Percentiles rank a stretch among this genome's conserved stretches.
Conservation (phyloP, 2,797 vertebrate species). For the Harpagifer antarcticus region DNA sequence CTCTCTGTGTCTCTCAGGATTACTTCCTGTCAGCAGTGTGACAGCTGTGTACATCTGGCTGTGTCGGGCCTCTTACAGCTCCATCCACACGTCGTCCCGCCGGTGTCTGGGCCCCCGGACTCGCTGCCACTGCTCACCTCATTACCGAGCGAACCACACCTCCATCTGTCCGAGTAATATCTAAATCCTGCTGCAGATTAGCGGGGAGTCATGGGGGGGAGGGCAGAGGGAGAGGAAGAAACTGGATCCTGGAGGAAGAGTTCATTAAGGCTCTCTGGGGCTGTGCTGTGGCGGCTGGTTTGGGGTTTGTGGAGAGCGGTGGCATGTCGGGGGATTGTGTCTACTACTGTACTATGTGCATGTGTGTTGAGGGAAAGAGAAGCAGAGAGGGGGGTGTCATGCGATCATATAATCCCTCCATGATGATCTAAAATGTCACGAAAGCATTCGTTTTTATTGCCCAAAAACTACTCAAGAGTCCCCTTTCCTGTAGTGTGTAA, state of each 20-base stretch:
- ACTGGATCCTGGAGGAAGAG: slow-evolving; percentile 56
- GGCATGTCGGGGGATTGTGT: slow-evolving; percentile 33
- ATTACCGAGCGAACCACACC: slow-evolving; percentile 76
- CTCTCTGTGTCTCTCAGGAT: slow-evolving; percentile 64
- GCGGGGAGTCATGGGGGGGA: slow-evolving; percentile 21
- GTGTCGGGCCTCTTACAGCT: slow-evolving; percentile 77
- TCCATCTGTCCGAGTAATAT: slow-evolving; percentile 74
- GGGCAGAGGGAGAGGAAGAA: slow-evolving; percentile 28
- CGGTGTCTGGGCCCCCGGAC: slow-evolving; percentile 73
- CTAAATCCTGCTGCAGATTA: slow-evolving; percentile 75
- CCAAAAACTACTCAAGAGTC: too few species aligned
- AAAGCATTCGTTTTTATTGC: neutral
- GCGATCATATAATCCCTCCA: neutral
- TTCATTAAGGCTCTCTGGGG: slow-evolving; percentile 64
- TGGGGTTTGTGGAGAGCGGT: slow-evolving; percentile 32
- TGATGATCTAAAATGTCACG: neutral
- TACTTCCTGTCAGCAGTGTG: slow-evolving; percentile 84
- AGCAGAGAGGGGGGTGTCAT: slow-evolving; percentile 4
- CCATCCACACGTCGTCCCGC: slow-evolving; percentile 85
- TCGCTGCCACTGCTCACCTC: slow-evolving; percentile 77
- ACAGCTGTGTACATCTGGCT: slow-evolving; percentile 93
- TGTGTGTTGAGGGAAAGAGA: slow-evolving; percentile 4
- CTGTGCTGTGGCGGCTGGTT: slow-evolving; percentile 39
- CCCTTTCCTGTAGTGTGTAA: too few species aligned
- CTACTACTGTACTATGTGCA: slow-evolving; percentile 35